Percentiles rank a stretch among this genome's conserved stretches.
phyloP scores from a whole-genome alignment of 1,140 invertebrate genomes.

The Platyscapa corneri region DNA sequence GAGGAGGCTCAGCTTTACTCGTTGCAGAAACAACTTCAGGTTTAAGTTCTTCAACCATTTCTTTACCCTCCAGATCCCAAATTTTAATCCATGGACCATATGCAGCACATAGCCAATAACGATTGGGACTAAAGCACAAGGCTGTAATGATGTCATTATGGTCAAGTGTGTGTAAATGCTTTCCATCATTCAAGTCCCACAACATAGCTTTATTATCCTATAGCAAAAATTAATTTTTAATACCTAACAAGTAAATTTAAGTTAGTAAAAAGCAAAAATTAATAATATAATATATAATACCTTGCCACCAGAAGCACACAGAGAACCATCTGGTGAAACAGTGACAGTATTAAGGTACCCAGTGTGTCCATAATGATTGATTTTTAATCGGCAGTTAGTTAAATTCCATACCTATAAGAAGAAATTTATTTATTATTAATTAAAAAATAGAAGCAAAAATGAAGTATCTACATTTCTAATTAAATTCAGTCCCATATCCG shows the following conservation, averaged over 20 bases:
- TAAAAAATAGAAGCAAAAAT: background rate
- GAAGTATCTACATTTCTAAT: background rate
- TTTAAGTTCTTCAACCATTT: slow-evolving; percentile 98
- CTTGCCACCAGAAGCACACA: slow-evolving; percentile 99
- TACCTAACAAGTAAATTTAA: background rate
- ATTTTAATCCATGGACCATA: slow-evolving; percentile 99
- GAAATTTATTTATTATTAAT: slow-evolving; percentile 38
- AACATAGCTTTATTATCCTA: slow-evolving; percentile 99
- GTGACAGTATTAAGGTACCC: slow-evolving; percentile 99
- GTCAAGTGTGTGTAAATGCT: slow-evolving; percentile 98
- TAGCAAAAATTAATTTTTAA: slow-evolving; percentile 54
- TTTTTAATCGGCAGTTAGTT: slow-evolving; percentile 99
- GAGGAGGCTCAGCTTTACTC: slow-evolving; percentile 91
- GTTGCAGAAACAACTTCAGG: slow-evolving; percentile 89
- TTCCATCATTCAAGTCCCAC: slow-evolving; percentile 99
- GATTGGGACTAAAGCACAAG: slow-evolving; percentile 98
- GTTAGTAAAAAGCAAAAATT: background rate
- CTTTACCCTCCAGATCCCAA: slow-evolving; percentile 99
- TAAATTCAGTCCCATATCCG: slow-evolving; percentile 74
- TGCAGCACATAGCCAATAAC: slow-evolving; percentile 99
- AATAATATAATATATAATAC: slow-evolving; percentile 65
- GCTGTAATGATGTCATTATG: slow-evolving; percentile 99
- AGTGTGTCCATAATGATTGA: slow-evolving; percentile 97
- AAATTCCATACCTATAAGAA: slow-evolving; percentile 95
- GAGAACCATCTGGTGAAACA: slow-evolving; percentile 98